Evolutionary conservation across 2,797 vertebrate genomes (phyloP), one percentile per base, ranked within the genome.

Genomic region (Characodon lateralis): DNA sequence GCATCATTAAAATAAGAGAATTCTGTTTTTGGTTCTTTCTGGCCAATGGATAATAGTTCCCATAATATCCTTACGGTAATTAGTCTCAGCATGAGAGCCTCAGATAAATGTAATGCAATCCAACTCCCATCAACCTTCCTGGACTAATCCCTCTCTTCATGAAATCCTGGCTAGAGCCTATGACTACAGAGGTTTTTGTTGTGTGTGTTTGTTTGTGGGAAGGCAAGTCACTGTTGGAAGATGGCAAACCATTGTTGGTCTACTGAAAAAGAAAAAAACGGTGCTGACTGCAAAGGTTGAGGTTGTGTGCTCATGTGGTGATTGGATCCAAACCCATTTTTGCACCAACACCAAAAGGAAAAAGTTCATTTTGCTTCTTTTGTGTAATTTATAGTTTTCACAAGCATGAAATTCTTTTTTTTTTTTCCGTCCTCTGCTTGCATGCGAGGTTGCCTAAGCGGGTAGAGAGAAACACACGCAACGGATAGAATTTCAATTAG

Each of bases 181-280:
- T 72, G 70, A 43, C 43, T 48, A 46, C 48, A 63, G 71, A 65
- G 66, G 14, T 63, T 80, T 77, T 26, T 71, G 58, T 71, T 76
- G 56, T 59, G 61, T 74, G 80, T 65, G 73, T 53, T 53, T 71
- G 61, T 74, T 79, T 65, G 73, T 56, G 79, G 20, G 65, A 35
- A 75, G 79, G 72, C n/a, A 46, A 74, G 78, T 87, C 73, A 84
- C 78, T 88, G 61, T 76, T 66, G 74, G 78, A 91, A 90, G 87
- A 94, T 93, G 85, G 88, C 81, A 39, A 83, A 75, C 82, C 85
- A 93, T 93, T 93, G 91, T 93, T 90, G 73, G 79, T 84, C 75
- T 59, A 65, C 79, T 80, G 83, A 82, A 75, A 83, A 74, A 88
- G 79, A 87, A 26, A 53, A 86, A 75, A 74, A 13, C 1, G 76